A percentile compares a stretch with the other conserved stretches of the same genome.
phyloP scores from a whole-genome alignment of 2,888 invertebrate genomes.

The Sceliomorpha sp. region DNA sequence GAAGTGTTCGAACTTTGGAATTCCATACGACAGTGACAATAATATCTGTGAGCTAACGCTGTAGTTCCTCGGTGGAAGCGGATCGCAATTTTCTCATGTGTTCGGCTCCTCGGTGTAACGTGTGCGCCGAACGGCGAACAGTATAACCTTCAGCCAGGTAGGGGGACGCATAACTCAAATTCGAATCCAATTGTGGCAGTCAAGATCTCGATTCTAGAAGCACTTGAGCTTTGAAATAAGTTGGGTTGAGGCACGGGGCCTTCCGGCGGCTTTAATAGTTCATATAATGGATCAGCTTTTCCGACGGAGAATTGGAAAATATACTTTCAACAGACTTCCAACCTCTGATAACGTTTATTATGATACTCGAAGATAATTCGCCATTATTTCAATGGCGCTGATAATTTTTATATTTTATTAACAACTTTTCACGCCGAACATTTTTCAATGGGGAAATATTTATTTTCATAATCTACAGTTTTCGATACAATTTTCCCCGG shows the following conservation, averaged over 20 bases:
- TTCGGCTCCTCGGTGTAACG: constrained; percentile 25
- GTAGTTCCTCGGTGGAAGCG: constrained; percentile 15
- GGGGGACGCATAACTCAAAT: constrained; percentile 56
- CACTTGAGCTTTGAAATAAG: constrained; percentile 50
- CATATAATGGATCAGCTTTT: constrained; percentile 42
- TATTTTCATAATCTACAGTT: too few relatives aligned
- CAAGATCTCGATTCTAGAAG: constrained; percentile 49
- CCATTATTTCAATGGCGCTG: too few relatives aligned
- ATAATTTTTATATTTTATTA: too few relatives aligned
- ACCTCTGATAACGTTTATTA: neutral
- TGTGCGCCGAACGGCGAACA: constrained; percentile 24
- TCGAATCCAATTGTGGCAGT: constrained; percentile 60
- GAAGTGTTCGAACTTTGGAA: constrained; percentile 37
- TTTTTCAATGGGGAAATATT: too few relatives aligned
- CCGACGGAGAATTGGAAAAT: constrained; percentile 14
- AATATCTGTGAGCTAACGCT: constrained; percentile 36
- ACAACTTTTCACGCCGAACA: too few relatives aligned
- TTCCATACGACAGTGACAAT: constrained; percentile 46
- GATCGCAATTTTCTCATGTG: constrained; percentile 29
- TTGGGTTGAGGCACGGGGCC: constrained; percentile 19
- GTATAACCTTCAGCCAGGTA: constrained; percentile 13
- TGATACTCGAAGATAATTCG: neutral
- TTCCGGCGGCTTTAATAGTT: constrained; percentile 50
- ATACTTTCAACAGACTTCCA: constrained; percentile 7
- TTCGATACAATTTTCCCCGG: too few relatives aligned